phyloP scores from a whole-genome alignment of 2,888 invertebrate species.

The Chymomyza caudatula region DNA sequence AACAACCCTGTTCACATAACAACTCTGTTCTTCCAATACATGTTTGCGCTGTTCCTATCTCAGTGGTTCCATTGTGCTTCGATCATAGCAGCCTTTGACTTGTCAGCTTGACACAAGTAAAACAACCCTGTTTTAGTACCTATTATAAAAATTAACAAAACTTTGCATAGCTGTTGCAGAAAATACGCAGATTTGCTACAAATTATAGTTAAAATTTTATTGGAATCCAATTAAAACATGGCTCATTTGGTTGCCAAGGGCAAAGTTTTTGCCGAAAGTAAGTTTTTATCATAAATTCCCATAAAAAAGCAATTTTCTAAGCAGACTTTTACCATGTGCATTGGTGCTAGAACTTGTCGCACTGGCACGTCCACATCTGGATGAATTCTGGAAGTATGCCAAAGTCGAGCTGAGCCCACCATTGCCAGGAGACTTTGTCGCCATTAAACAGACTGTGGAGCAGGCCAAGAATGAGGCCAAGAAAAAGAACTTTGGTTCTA shows the following conservation, averaged over 20 bases:
- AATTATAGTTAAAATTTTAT: neutral
- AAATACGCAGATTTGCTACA: neutral
- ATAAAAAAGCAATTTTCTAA: neutral
- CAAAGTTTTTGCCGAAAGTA: conserved; percentile 36
- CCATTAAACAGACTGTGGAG: conserved; percentile 27
- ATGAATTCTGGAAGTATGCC: conserved; percentile 54
- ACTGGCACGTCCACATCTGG: conserved; percentile 44
- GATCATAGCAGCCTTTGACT: no score
- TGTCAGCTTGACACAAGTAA: no score
- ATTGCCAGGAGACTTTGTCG: conserved; percentile 45
- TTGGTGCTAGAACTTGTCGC: conserved; percentile 25
- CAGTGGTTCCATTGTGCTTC: no score
- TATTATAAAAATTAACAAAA: neutral
- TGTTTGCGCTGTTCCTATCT: no score
- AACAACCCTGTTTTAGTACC: no score
- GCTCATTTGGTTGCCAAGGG: conserved; percentile 22
- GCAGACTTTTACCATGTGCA: neutral
- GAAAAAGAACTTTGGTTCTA: conserved; percentile 17
- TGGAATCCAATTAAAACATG: neutral
- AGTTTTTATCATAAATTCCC: conserved; percentile 12
- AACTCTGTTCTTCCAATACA: no score
- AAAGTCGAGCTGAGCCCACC: conserved; percentile 55
- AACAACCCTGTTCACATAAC: no score
- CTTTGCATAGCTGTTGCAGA: neutral
- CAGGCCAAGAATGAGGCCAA: conserved; percentile 25